Base-by-base conservation (phyloP, 2,797 vertebrate species). In the Lacerta agilis region DNA sequence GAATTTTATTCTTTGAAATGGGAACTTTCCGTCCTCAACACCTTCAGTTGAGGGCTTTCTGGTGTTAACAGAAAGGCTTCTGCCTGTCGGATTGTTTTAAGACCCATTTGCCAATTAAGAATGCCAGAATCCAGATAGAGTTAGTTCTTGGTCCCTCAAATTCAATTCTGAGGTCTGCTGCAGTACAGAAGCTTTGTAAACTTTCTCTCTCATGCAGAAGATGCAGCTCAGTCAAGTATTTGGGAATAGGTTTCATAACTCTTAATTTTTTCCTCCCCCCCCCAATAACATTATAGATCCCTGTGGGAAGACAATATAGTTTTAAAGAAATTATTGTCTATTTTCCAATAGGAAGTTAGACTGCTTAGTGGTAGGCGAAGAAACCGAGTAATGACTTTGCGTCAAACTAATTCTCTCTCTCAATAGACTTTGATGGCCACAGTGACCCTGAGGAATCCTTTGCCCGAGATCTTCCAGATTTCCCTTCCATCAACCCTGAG, bases 401-500 rank as follows among this genome's bases (percentile, higher is more conserved):
- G 36, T 27, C 33, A 6, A 45, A 58, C 41, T 79, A 29, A 36
- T 17, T 76, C 71, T 71, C 83, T 71, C 83, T 91, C 25, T 95
- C 33, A 29, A 83, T 86, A 99, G 99, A 99, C 91, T 88, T 99
- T 23, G 98, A 99, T 27, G 97, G 98, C 87, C 99, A 99, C 97
- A 99, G 99, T 88, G 99, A 99, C 90, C 97, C 98, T 5, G 99
- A 99, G 94, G 99, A 99, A 89, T 99, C 99, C 10, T 99, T 99
- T 90, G 98, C 99, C 82, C 97, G 97, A 88, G 99, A 99, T 94
- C 98, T 99, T 72, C 98, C 97, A 0, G 99, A 99, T 93, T 99
- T 99, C 91, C 99, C 99, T 82, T 99, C 99, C 82, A 98, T 99
- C 89, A 99, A 99, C 88, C 98, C 98, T 0, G 99, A 99, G 72